Conservation (phyloP, 2,797 vertebrate genomes). For the Catamblyrhynchus diadema region DNA sequence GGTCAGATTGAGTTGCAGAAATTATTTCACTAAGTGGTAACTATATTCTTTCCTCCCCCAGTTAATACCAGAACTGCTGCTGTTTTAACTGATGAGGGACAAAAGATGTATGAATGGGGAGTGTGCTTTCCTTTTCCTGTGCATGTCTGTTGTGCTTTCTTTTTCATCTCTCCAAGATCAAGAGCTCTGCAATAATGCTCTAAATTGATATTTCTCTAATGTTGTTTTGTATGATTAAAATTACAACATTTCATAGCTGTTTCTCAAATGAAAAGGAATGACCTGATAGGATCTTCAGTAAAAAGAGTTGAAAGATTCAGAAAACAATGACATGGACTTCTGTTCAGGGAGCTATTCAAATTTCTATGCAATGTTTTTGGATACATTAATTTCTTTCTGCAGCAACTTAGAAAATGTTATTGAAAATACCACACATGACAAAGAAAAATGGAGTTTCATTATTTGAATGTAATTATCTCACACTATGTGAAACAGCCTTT, state of each 20-base stretch:
- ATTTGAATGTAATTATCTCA: constrained; percentile 66
- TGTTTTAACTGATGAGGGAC: background rate
- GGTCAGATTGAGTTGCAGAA: background rate
- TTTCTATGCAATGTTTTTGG: constrained; percentile 17
- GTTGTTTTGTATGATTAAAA: constrained; percentile 1
- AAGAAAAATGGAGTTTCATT: constrained; percentile 66
- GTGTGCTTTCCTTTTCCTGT: background rate
- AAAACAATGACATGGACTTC: constrained; percentile 28
- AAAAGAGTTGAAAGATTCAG: constrained; percentile 29
- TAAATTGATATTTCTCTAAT: constrained; percentile 3
- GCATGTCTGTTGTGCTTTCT: background rate
- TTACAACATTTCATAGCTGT: background rate
- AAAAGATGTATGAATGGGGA: background rate
- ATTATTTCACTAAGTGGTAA: background rate
- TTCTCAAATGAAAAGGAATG: constrained; percentile 9
- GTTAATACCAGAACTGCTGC: background rate
- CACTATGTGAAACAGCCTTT: constrained; percentile 55
- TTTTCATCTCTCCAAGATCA: background rate
- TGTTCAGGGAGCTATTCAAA: constrained; percentile 2
- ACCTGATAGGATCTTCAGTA: background rate
- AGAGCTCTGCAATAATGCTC: background rate
- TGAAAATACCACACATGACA: constrained; percentile 50
- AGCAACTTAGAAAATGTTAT: constrained; percentile 53
- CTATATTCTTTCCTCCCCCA: background rate
- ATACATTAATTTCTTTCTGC: constrained; percentile 60